Percentiles rank a stretch among this genome's conserved stretches.
Evolutionary conservation across 2,113 vertebrate genomes (phyloP).

Genomic region (Myotis lucifugus): DNA sequence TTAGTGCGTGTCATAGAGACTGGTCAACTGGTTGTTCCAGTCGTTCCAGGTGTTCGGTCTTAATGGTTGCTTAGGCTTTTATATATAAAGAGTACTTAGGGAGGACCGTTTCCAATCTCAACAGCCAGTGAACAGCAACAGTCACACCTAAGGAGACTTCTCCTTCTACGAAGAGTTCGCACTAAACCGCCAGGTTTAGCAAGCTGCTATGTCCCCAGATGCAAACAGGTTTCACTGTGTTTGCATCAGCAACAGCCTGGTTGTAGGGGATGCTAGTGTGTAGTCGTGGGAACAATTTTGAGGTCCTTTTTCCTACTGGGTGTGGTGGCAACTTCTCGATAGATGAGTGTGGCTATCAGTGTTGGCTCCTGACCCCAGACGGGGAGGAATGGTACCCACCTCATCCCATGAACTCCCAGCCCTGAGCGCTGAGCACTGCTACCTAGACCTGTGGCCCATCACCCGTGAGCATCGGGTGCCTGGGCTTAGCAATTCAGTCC

Average conservation of each 20-base stretch:
- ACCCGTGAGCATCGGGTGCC: background rate
- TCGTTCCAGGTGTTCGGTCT: no score
- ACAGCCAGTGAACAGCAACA: background rate
- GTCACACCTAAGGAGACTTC: background rate
- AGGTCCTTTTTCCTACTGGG: background rate
- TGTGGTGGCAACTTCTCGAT: background rate
- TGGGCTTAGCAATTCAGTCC: background rate
- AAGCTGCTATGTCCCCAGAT: background rate
- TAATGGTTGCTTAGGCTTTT: no score
- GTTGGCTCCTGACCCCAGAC: background rate
- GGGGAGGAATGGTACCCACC: accelerated
- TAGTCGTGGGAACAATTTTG: background rate
- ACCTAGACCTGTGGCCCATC: background rate
- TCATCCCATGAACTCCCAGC: background rate
- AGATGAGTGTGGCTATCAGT: accelerated
- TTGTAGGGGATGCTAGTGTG: background rate
- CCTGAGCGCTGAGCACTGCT: background rate
- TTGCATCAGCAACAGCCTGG: background rate
- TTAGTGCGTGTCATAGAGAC: no score
- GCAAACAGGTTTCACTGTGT: background rate
- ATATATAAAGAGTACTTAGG: background rate
- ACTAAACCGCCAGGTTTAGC: background rate
- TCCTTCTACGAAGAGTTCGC: background rate
- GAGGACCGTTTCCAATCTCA: background rate
- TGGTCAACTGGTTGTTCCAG: no score